Evolutionary conservation across 1,140 invertebrate species (phyloP).

Genomic region (Gonioctena quinquepunctata): DNA sequence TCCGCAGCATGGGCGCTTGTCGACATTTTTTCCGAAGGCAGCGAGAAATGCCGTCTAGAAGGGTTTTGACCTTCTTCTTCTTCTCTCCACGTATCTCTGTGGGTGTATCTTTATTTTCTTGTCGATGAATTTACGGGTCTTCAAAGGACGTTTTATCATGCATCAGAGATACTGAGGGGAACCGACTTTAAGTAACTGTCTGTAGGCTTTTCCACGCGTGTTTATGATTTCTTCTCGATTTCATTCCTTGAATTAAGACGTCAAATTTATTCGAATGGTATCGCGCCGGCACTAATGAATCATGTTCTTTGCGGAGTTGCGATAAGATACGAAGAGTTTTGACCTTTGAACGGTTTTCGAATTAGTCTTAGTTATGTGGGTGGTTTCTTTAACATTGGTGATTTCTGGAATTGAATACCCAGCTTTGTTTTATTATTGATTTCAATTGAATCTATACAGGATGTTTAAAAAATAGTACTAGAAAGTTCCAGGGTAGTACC

Average conservation of each 20-base stretch:
- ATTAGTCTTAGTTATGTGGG: too few relatives aligned
- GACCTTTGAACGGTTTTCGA: too few relatives aligned
- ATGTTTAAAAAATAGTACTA: too few relatives aligned
- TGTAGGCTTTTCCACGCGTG: background rate
- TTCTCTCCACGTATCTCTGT: slow-evolving; percentile 7
- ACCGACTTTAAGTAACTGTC: background rate
- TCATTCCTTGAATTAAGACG: background rate
- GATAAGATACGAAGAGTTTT: too few relatives aligned
- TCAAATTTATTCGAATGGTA: too few relatives aligned
- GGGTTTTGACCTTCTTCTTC: slow-evolving; percentile 5
- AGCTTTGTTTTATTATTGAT: too few relatives aligned
- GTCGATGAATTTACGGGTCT: slow-evolving; percentile 9
- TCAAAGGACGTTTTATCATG: slow-evolving; percentile 2
- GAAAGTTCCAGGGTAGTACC: too few relatives aligned
- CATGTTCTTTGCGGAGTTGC: too few relatives aligned
- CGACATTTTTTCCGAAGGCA: slow-evolving; percentile 1
- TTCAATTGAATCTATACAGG: too few relatives aligned
- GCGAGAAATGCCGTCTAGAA: background rate
- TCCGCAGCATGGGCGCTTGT: background rate
- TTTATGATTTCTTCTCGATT: background rate
- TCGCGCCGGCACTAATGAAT: too few relatives aligned
- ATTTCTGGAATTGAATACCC: too few relatives aligned
- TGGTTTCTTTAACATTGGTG: too few relatives aligned
- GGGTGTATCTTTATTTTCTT: slow-evolving; percentile 7
- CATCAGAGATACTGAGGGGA: background rate